These are phyloP conservation scores for Drosophila ironensis DNA, from an alignment of 1,140 invertebrate genomes.

Conservation along the genomic window DNA sequence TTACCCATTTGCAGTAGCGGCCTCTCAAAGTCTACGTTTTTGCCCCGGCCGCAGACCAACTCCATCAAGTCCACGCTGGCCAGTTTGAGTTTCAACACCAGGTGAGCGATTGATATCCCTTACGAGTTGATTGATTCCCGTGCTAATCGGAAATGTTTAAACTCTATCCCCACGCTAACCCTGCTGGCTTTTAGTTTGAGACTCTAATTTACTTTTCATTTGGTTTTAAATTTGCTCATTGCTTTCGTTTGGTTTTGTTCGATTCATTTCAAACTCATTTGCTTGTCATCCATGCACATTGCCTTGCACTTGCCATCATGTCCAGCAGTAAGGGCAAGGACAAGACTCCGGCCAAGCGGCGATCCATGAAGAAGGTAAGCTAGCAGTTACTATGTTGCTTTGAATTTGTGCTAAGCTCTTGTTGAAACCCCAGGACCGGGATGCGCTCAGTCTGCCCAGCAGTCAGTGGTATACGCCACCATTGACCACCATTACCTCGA, in stretches of 20 bases:
- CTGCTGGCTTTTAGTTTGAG: conserved; percentile 47
- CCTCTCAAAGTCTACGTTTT: conserved; percentile 75
- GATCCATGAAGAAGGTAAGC: conserved; percentile 77
- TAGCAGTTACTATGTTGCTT: background rate
- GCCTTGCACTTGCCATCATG: conserved; percentile 17
- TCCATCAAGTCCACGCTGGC: conserved; percentile 81
- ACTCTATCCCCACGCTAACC: conserved; percentile 15
- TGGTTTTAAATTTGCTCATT: conserved; percentile 33
- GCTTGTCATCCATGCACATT: conserved; percentile 41
- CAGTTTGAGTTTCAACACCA: conserved; percentile 75
- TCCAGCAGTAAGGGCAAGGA: conserved; percentile 75
- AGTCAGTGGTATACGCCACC: conserved; percentile 81
- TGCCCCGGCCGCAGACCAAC: conserved; percentile 69
- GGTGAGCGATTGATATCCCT: conserved; percentile 29
- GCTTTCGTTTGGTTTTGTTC: conserved; percentile 48
- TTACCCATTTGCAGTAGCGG: conserved; percentile 66
- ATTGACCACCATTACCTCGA: conserved; percentile 71
- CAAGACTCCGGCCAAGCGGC: conserved; percentile 72
- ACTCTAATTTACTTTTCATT: conserved; percentile 44
- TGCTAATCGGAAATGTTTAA: conserved; percentile 8
- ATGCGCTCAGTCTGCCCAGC: conserved; percentile 70
- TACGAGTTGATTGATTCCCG: background rate
- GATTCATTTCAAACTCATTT: conserved; percentile 38
- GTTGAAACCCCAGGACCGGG: conserved; percentile 51
- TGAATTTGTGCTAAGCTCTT: background rate